Evolutionary conservation across 2,113 vertebrate species (phyloP).

Genomic region (Xiphorhynchus elegans): DNA sequence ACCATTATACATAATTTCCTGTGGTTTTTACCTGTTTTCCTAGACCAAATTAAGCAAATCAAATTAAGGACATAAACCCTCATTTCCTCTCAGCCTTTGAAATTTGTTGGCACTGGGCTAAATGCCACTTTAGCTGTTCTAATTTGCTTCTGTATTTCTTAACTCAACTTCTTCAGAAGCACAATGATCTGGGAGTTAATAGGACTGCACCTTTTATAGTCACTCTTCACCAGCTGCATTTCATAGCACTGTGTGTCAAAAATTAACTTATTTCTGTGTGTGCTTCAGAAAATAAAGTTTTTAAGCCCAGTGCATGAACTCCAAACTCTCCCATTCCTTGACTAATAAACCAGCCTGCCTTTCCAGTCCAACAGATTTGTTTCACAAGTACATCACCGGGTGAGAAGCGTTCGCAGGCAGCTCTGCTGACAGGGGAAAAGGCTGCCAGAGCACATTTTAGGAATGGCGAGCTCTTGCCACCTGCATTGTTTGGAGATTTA

Average conservation of each 20-base stretch:
- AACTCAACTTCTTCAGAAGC: not conserved
- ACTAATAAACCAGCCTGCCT: not conserved
- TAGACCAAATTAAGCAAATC: not conserved
- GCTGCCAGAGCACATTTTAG: conserved; percentile 16
- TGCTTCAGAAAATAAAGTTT: not conserved
- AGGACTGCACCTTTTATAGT: not conserved
- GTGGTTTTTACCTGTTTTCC: not conserved
- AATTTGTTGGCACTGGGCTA: not conserved
- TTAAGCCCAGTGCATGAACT: not conserved
- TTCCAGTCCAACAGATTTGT: conserved; percentile 8
- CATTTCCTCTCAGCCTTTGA: not conserved
- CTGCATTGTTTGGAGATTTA: not conserved
- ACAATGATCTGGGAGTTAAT: not conserved
- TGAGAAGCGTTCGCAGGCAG: not conserved
- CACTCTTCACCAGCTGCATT: not conserved
- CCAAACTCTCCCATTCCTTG: not conserved
- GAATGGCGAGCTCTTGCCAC: not conserved
- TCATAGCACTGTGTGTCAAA: not conserved
- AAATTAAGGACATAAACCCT: not conserved
- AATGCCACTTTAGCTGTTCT: not conserved
- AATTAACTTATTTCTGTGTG: not conserved
- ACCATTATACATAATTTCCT: not conserved
- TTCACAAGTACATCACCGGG: not conserved
- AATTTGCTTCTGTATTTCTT: not conserved
- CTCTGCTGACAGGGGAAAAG: not conserved